phyloP scores from a whole-genome alignment of 2,113 vertebrate species.

The Herpailurus yagouaroundi region DNA sequence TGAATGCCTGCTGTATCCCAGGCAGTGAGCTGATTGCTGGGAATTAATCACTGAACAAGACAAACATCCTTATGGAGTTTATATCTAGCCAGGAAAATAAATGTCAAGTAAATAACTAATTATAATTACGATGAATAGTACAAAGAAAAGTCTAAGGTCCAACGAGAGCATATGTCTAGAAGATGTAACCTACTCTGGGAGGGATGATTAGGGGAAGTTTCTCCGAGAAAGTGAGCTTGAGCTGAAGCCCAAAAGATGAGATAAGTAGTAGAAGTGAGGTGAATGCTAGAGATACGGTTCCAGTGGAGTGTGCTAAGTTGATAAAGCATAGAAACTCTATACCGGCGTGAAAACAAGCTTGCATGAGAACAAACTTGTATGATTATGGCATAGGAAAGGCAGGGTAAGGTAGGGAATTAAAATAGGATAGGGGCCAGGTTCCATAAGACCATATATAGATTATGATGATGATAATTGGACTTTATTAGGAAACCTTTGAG shows the following conservation, averaged over 20 bases:
- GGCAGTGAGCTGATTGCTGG: neutral
- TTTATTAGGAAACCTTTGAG: neutral
- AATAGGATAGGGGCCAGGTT: neutral
- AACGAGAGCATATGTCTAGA: neutral
- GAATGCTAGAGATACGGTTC: neutral
- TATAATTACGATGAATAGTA: neutral
- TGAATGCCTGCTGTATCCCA: neutral
- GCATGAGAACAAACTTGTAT: neutral
- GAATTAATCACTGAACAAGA: neutral
- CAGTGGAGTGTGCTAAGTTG: neutral
- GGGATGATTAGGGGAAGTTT: neutral
- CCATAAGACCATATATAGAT: neutral
- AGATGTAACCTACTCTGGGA: neutral
- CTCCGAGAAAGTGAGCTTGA: neutral
- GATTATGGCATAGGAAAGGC: neutral
- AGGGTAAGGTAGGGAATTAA: neutral
- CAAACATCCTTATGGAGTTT: neutral
- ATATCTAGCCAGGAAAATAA: slow-evolving; percentile 9
- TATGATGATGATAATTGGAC: neutral
- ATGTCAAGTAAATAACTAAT: slow-evolving; percentile 21
- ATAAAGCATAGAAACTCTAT: neutral
- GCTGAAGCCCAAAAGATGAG: neutral
- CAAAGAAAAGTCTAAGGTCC: neutral
- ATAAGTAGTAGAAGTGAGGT: neutral
- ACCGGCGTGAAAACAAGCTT: slow-evolving; percentile 2